Evolutionary conservation across 2,888 invertebrate species (phyloP).

Genomic region (Enchytraeus crypticus): DNA sequence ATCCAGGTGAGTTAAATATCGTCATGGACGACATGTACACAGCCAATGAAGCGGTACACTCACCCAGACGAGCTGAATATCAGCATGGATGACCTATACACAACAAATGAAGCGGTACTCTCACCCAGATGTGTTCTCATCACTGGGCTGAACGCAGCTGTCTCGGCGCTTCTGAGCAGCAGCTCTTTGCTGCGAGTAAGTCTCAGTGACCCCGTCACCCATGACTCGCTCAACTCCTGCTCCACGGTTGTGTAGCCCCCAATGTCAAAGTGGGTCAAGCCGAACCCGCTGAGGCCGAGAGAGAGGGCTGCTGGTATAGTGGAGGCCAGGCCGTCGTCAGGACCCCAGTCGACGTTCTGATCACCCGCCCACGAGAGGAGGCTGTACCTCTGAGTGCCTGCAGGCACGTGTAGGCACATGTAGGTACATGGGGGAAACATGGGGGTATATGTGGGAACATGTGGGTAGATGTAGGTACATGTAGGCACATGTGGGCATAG

Average conservation of each 20-base stretch:
- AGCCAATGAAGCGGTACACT: too few relatives aligned
- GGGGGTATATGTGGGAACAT: too few relatives aligned
- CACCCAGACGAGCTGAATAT: too few relatives aligned
- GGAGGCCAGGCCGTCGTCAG: conserved; percentile 37
- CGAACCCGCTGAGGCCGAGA: conserved; percentile 36
- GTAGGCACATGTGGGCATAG: too few relatives aligned
- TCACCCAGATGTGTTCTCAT: conserved; percentile 42
- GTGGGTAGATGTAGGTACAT: too few relatives aligned
- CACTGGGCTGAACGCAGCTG: conserved; percentile 37
- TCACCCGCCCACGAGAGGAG: conserved; percentile 42
- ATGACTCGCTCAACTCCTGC: background rate
- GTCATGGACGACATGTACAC: too few relatives aligned
- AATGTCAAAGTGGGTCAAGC: conserved; percentile 41
- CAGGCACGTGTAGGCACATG: too few relatives aligned
- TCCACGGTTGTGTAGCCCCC: conserved; percentile 37
- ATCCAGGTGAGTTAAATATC: too few relatives aligned
- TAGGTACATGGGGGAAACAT: too few relatives aligned
- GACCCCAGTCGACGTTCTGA: conserved; percentile 40
- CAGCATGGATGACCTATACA: too few relatives aligned
- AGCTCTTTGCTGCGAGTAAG: conserved; percentile 34
- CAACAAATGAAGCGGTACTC: too few relatives aligned
- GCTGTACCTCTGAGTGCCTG: conserved; percentile 34
- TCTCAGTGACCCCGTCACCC: conserved; percentile 19
- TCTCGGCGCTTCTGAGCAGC: conserved; percentile 37
- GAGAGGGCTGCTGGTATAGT: conserved; percentile 36